Evolutionary conservation across 2,797 vertebrate species (phyloP).

Genomic region (Neolamprologus multifasciatus): DNA sequence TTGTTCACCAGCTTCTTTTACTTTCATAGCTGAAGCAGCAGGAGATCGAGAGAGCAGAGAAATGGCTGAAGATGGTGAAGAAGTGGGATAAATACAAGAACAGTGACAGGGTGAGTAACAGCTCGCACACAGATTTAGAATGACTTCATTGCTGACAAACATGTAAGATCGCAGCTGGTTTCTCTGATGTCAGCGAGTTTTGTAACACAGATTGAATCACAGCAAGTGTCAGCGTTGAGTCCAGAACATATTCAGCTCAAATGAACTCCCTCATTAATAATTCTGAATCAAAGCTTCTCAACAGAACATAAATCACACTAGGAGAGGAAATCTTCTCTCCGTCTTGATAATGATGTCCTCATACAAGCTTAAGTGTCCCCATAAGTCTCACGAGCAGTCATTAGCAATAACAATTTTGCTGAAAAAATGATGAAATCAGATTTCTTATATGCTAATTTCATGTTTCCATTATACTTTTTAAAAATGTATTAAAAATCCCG

Average conservation of each 20-base stretch:
- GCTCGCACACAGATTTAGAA: background rate
- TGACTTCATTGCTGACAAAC: background rate
- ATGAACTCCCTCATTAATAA: background rate
- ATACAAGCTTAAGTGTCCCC: background rate
- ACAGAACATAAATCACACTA: background rate
- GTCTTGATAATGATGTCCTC: background rate
- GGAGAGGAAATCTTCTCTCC: background rate
- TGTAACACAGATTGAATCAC: background rate
- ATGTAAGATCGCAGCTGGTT: rapidly evolving
- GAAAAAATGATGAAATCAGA: background rate
- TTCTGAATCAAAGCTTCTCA: background rate
- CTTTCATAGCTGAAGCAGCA: conserved; percentile 57
- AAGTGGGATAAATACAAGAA: conserved; percentile 87
- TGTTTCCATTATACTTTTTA: background rate
- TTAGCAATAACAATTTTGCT: rapidly evolving
- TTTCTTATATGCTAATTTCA: background rate
- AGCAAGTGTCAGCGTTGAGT: background rate
- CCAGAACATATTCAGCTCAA: background rate
- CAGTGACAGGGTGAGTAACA: conserved; percentile 74
- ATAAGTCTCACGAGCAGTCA: background rate
- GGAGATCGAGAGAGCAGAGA: conserved; percentile 83
- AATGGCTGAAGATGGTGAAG: conserved; percentile 92
- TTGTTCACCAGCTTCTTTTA: background rate
- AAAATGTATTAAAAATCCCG: background rate
- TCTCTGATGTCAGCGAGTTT: background rate